These are phyloP conservation scores for Narcine bancroftii DNA, from an alignment of 2,113 vertebrate species.

Conservation along the genomic window DNA sequence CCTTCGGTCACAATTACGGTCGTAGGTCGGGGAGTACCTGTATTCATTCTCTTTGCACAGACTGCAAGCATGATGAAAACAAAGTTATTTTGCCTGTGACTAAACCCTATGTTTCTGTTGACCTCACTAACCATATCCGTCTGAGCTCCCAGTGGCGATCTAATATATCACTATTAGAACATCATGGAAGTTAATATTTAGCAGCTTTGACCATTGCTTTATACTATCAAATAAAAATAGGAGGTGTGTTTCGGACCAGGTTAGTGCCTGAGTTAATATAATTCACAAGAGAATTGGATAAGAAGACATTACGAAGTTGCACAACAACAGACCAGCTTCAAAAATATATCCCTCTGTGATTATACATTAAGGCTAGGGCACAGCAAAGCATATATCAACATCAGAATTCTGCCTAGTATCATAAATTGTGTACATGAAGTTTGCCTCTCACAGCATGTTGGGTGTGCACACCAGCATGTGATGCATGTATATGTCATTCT, in stretches of 20 bases:
- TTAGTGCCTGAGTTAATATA: neutral
- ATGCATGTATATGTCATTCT: constrained; percentile 1
- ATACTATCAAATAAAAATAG: neutral
- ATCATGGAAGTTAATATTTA: constrained; percentile 22
- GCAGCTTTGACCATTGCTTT: neutral
- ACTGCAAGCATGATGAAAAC: neutral
- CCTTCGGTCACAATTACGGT: too few species aligned
- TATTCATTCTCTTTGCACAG: neutral
- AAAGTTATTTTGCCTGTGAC: neutral
- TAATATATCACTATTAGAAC: neutral
- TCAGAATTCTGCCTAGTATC: neutral
- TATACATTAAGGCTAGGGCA: neutral
- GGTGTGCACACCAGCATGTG: neutral
- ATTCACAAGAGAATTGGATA: neutral
- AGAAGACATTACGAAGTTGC: neutral
- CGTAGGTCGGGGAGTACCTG: too few species aligned
- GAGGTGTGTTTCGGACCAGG: neutral
- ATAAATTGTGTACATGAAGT: neutral
- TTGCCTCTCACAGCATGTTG: neutral
- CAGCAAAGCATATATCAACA: neutral
- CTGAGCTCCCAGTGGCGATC: neutral
- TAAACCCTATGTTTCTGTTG: neutral
- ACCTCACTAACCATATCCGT: neutral
- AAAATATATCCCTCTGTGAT: neutral
- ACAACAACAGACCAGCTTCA: neutral